phyloP scores from a whole-genome alignment of 2,113 vertebrate species.

The Nasalis larvatus region DNA sequence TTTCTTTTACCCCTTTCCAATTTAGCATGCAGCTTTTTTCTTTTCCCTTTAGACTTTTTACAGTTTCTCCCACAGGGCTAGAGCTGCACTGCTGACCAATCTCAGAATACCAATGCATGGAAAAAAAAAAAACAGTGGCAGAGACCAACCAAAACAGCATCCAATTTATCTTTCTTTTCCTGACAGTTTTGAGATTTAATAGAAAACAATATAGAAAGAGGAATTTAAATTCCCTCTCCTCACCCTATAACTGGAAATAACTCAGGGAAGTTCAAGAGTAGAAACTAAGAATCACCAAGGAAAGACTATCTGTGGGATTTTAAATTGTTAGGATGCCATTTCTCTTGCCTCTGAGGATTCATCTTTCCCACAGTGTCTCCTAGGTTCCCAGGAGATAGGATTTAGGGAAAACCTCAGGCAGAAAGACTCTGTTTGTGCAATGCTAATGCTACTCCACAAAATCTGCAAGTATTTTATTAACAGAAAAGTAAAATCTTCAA shows the following conservation, averaged over 20 bases:
- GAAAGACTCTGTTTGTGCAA: neutral
- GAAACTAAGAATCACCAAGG: neutral
- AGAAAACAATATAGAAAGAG: neutral
- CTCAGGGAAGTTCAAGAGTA: neutral
- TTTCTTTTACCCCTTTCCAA: neutral
- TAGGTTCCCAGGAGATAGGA: accelerated
- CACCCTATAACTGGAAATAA: neutral
- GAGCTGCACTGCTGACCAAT: neutral
- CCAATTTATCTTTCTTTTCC: neutral
- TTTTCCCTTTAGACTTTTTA: neutral
- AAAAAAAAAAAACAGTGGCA: no score
- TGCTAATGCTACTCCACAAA: neutral
- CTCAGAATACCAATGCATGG: neutral
- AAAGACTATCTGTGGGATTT: neutral
- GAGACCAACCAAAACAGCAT: neutral
- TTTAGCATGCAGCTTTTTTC: neutral
- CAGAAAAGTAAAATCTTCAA: neutral
- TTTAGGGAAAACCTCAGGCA: neutral
- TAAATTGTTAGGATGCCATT: neutral
- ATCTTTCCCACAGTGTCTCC: neutral
- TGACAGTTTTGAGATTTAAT: neutral
- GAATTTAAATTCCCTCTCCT: neutral
- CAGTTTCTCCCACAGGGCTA: neutral
- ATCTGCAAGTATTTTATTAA: neutral
- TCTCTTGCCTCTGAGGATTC: neutral